phyloP scores from a whole-genome alignment of 2,888 invertebrate species.

The Euzetes globulus region DNA sequence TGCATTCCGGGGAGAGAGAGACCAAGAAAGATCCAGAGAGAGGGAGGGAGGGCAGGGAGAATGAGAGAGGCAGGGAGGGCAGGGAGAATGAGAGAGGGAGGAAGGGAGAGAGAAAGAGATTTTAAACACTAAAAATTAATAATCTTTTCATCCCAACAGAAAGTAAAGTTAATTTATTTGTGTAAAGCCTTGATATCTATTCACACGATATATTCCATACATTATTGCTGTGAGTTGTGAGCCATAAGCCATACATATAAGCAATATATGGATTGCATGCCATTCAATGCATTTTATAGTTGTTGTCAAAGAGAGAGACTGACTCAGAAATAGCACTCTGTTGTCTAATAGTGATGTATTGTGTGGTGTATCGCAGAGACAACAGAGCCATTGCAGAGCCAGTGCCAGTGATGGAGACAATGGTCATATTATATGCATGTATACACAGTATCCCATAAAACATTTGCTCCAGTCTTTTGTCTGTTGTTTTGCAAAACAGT shows the following conservation, averaged over 20 bases:
- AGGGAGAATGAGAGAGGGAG: background rate
- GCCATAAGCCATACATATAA: background rate
- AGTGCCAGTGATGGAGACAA: background rate
- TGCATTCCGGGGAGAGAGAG: constrained; percentile 28
- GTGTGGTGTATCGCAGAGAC: background rate
- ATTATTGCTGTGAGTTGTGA: no score
- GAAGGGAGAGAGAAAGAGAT: background rate
- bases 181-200: constrained; percentile 25
- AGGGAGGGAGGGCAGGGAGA: no score
- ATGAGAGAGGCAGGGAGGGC: no score
- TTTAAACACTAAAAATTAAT: constrained; percentile 19
- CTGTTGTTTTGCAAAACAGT: background rate
- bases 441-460: constrained; percentile 22
- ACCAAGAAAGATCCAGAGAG: background rate
- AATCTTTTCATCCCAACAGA: constrained; percentile 34
- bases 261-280: background rate
- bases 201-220: background rate
- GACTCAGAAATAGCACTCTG: background rate
- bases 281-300: background rate
- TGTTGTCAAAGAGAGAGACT: background rate
- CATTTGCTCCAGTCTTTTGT: background rate
- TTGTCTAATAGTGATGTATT: background rate
- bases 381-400: background rate
- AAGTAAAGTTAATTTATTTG: constrained; percentile 28
- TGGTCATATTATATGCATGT: constrained; percentile 27